Evolutionary conservation across 2,888 invertebrate genomes (phyloP).

Genomic region (Elmis aenea): DNA sequence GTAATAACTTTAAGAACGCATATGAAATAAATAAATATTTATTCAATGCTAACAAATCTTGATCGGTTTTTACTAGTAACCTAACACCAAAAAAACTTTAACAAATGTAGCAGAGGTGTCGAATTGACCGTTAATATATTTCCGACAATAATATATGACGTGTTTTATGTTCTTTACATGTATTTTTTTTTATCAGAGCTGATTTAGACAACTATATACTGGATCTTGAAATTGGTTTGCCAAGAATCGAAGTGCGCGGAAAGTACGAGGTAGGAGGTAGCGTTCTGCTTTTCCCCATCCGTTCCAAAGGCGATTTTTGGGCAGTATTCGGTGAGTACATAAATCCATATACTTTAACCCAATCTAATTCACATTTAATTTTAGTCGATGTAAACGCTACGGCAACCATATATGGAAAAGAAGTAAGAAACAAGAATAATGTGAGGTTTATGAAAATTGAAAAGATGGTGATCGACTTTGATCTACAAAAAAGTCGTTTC

Average conservation of each 20-base stretch:
- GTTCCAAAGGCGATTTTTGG: constrained; percentile 77
- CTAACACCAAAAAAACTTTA: too few relatives aligned
- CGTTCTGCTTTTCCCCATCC: constrained; percentile 70
- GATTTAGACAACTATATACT: constrained; percentile 58
- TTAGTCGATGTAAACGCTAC: constrained; percentile 67
- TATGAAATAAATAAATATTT: too few relatives aligned
- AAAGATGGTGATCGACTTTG: constrained; percentile 65
- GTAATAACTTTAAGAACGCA: too few relatives aligned
- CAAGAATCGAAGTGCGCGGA: constrained; percentile 69
- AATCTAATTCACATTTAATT: constrained; percentile 28
- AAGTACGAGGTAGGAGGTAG: constrained; percentile 74
- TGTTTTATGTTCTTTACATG: too few relatives aligned
- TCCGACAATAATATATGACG: too few relatives aligned
- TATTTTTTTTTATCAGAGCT: constrained; percentile 47
- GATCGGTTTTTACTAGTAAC: too few relatives aligned
- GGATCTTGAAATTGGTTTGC: constrained; percentile 58
- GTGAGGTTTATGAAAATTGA: constrained; percentile 65
- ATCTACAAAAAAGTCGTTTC: constrained; percentile 64
- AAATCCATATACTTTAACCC: too few relatives aligned
- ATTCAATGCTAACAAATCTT: too few relatives aligned
- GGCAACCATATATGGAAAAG: constrained; percentile 66
- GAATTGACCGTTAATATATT: too few relatives aligned
- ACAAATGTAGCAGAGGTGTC: too few relatives aligned
- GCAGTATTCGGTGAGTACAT: constrained; percentile 64
- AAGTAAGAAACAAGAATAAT: constrained; percentile 53